Percentiles rank a stretch among this genome's conserved stretches.
Conservation (phyloP, 2,797 vertebrate genomes). For the Sitta carolinensis region DNA sequence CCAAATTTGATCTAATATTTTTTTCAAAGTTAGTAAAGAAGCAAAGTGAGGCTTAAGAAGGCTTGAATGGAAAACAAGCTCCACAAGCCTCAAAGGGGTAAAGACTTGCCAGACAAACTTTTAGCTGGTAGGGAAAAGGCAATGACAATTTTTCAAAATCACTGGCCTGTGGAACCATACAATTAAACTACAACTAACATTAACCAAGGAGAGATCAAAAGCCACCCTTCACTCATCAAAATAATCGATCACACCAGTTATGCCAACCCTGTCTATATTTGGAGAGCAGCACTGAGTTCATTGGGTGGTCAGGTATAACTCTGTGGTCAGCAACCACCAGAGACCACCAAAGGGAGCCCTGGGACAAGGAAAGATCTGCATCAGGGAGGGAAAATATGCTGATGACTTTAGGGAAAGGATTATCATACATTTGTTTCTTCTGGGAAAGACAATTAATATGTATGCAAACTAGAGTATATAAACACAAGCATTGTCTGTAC, state of each 20-base stretch:
- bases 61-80: neutral
- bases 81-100: neutral
- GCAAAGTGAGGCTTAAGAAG: neutral
- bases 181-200: neutral
- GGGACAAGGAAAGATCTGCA: neutral
- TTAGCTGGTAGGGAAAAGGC: neutral
- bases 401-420: neutral
- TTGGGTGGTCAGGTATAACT: neutral
- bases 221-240: neutral
- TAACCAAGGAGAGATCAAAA: neutral
- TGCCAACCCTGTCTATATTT: neutral
- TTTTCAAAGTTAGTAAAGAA: neutral
- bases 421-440: neutral
- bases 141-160: neutral
- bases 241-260: neutral
- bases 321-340: neutral
- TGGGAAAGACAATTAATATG: neutral
- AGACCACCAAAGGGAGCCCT: rapidly evolving
- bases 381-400: neutral
- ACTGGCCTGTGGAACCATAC: neutral
- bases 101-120: neutral
- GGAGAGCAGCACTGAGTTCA: neutral
- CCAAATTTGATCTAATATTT: neutral
- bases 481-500: neutral
- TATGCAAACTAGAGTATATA: neutral